A percentile compares a stretch with the other conserved stretches of the same genome.
Evolutionary conservation across 2,888 invertebrate genomes (phyloP).

Genomic region (Papilio gigon): DNA sequence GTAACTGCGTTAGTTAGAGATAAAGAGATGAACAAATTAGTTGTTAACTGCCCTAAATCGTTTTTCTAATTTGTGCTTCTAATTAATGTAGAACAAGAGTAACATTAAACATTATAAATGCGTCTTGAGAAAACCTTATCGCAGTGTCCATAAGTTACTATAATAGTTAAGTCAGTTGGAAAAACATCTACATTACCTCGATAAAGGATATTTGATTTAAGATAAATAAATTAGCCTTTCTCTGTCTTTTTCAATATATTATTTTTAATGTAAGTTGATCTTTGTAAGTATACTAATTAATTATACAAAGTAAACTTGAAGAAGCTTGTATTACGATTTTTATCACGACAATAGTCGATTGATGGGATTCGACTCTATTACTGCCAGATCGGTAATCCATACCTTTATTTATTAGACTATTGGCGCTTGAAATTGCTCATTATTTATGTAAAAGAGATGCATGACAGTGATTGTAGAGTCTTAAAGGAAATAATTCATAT

Average conservation of each 20-base stretch:
- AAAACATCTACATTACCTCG: background rate
- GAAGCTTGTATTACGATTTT: too few relatives aligned
- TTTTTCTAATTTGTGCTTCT: background rate
- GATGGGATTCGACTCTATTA: too few relatives aligned
- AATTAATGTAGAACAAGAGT: background rate
- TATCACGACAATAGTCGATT: too few relatives aligned
- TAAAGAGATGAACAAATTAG: conserved; percentile 16
- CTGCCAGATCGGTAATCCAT: too few relatives aligned
- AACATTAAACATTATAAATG: conserved; percentile 3
- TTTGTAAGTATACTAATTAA: too few relatives aligned
- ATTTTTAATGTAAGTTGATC: too few relatives aligned
- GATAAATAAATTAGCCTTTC: too few relatives aligned
- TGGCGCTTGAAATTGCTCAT: too few relatives aligned
- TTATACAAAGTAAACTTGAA: too few relatives aligned
- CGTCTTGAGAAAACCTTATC: conserved; percentile 11
- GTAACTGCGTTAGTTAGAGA: background rate
- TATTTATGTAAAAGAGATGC: background rate
- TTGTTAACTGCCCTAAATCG: conserved; percentile 15
- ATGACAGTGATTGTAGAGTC: background rate
- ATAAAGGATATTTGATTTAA: background rate
- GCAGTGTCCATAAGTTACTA: background rate
- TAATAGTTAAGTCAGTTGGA: background rate
- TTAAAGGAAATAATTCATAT: conserved; percentile 1
- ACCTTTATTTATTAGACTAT: too few relatives aligned
- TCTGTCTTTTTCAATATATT: too few relatives aligned